Evolutionary conservation across 2,113 vertebrate species (phyloP), one percentile per base, ranked within the genome.

Genomic region (Oncorhynchus keta): DNA sequence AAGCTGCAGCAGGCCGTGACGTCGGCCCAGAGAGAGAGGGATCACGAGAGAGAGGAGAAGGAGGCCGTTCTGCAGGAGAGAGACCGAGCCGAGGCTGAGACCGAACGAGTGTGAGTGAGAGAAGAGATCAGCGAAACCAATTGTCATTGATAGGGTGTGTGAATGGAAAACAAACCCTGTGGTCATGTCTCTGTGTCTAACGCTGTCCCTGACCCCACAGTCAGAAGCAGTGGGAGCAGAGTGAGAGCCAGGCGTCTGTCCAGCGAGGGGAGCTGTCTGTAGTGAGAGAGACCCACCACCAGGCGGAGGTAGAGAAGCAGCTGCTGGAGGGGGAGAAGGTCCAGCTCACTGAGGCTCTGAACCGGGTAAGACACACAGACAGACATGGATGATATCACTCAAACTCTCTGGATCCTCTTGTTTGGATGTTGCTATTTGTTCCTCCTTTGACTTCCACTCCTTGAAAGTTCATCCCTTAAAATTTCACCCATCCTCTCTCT

Each of bases 181-280:
- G 9, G 39, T 11, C 39, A 45, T 45, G 39, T 45, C 39, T 45
- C 39, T 45, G 39, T 39, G 28, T 8, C 30, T 45, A 20, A 18
- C n/a, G 12, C 28, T 8, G 4, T 67, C 12, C 48, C 24, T 39
- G 4, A 59, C 26, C 70, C 64, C 68, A 1, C 87, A 98, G 96
- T 77, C 93, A 94, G 61, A 92, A 90, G 82, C 93, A 94, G 80
- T 89, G 90, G 82, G 95, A 96, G 71, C 94, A 95, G 86, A 93
- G 95, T 68, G 96, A 97, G 81, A 89, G 5, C 66, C 94, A 94
- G 77, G 93, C 88, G 2, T 97, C 96, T 0, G 79, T 82, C 39
- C 93, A 91, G 81, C 93, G 90, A 0, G 93, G 87, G 69, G 95
- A 96, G 91, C 87, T 97, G 86, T 90, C 96, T 62, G 82, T 91